Base-by-base conservation (phyloP, 92 coral and sea anemone species). In the Meandrina meandrites region DNA sequence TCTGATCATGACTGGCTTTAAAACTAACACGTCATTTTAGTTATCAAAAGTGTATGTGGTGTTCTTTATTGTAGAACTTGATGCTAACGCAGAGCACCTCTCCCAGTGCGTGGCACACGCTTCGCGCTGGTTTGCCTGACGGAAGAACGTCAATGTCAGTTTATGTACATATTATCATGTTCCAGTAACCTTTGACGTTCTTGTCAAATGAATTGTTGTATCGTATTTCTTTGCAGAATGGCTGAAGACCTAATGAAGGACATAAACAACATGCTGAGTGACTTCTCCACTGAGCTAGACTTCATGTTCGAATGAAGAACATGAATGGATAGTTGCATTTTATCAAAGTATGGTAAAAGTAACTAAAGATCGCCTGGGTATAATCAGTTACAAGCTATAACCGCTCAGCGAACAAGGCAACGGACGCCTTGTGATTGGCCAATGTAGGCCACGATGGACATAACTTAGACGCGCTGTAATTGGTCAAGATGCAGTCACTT, bases 281-380 rank as follows among this genome's bases (percentile, higher is more conserved):
- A 97, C 73, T 91, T 97, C 88, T 93, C 96, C 69, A 82, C 99
- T 15, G 99, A 97, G 81, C 91, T 97, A 69, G 99, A 97, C 85
- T 83, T 90, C 84, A 97, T 97, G 99, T 97, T 95, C 78, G 93
- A 96, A 64, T 85, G n/a, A n/a, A n/a, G n/a, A n/a, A n/a, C n/a
- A n/a, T n/a, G 76, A 85, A 50, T 22, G 34, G 21, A n/a, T n/a
- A 50, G 51, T 34, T 50, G 51, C 13, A 16, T 19, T 14, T 28
- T 21, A 31, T 79, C 48, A 60, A 30, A 27, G 1, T 17, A 47
- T 24, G 45, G 60, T 81, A 28, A 45, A 32, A 68, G 45, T 24
- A 32, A 45, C 60, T 69, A 30, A 30, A 47, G 40, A 71, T 36
- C 50, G 35, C 30, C 42, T 42, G n/a, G 72, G 15, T 40, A 4